phyloP scores from a whole-genome alignment of 1,140 invertebrate species.

The Panagrolaimus sp. region DNA sequence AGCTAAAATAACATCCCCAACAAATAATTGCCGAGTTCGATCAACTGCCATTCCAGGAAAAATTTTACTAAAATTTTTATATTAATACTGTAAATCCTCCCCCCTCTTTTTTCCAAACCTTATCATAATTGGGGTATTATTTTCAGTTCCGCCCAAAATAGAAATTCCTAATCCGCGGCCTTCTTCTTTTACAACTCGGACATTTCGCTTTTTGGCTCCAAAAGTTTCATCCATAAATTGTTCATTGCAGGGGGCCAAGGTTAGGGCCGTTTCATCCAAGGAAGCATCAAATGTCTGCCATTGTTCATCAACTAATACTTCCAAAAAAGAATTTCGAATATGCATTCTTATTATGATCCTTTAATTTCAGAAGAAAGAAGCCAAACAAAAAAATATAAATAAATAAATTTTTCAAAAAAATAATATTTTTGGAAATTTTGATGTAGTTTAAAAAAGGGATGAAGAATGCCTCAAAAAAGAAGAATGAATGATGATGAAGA shows the following conservation, averaged over 20 bases:
- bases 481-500: too few species aligned
- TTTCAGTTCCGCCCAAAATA: slow-evolving; percentile 93
- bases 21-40: slow-evolving; percentile 88
- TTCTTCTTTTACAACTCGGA: slow-evolving; percentile 89
- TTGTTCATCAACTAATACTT: slow-evolving; percentile 81
- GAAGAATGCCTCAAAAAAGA: too few species aligned
- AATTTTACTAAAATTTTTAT: slow-evolving; percentile 72
- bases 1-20: slow-evolving; percentile 93
- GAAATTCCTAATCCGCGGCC: slow-evolving; percentile 95
- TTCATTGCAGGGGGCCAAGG: slow-evolving; percentile 75
- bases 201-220: slow-evolving; percentile 78
- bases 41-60: slow-evolving; percentile 94
- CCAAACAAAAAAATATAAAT: too few species aligned
- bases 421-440: too few species aligned
- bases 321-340: slow-evolving; percentile 64
- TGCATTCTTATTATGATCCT: not conserved
- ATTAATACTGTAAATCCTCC: slow-evolving; percentile 11
- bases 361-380: too few species aligned
- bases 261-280: slow-evolving; percentile 85
- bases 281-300: slow-evolving; percentile 87
- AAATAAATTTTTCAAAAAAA: too few species aligned
- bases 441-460: not conserved
- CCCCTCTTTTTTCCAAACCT: slow-evolving; percentile 35
- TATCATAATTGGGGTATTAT: slow-evolving; percentile 61
- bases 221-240: slow-evolving; percentile 52